Evolutionary conservation across 1,140 invertebrate genomes (phyloP), one percentile per base, ranked within the genome.

Genomic region (Aphelinus certus): DNA sequence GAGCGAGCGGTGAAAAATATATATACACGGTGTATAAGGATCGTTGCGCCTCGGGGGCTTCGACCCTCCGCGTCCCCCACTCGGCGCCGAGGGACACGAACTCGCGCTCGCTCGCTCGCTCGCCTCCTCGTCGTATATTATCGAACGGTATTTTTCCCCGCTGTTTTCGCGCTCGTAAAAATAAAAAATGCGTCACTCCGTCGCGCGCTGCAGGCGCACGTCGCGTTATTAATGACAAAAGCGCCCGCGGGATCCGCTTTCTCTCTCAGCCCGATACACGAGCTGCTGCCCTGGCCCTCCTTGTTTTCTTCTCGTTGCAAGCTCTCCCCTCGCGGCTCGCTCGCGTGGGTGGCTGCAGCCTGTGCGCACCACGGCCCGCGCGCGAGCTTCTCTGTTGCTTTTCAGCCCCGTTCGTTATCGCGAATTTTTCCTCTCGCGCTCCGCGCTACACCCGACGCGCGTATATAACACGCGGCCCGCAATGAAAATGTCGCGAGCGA

Each of bases 91-190:
- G 26, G 26, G 26, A 26, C 26, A 26, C 26, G 26, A 26, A 26
- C 26, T 9, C 6, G 42, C 62, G 4, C 45, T 66, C 48, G 51
- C 43, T 67, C 47, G 6, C 68, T 61, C 2, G 3, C 46, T 73
- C 55, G 48, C 26, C 43, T 43, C n/a, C 68, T 57, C 71, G 43
- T 49, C 56, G 53, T 68, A 66, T 75, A 70, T 74, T 74, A 63
- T 69, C 63, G 66, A 74, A 74, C 66, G 73, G 66, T 74, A 69
- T 74, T 69, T 67, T 74, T 74, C 60, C 53, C 58, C 66, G 64
- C 51, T 57, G 51, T 63, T 68, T 67, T 74, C 47, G 73, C 51
- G 51, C 65, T 74, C 65, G 26, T 74, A 74, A 74, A 69, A 74
- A 68, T 68, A 74, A 74, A 74, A 69, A 68, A 69, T 63, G 73